phyloP scores from a whole-genome alignment of 1,140 invertebrate genomes.

The Lepidotrigona ventralis region DNA sequence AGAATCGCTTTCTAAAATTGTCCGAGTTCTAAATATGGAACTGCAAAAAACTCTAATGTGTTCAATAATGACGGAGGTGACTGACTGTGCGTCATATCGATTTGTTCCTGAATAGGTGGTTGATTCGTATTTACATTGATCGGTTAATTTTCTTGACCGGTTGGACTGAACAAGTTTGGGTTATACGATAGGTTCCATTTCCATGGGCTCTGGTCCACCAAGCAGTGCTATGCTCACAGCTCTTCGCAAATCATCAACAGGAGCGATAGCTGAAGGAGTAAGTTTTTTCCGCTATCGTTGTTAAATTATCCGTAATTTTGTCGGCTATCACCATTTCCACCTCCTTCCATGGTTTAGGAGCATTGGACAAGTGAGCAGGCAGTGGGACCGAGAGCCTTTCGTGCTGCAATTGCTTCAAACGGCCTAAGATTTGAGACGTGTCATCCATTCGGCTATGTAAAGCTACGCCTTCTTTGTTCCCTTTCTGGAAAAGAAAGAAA shows the following conservation, averaged over 20 bases:
- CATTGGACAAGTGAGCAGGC: constrained; percentile 87
- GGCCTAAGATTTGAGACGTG: constrained; percentile 87
- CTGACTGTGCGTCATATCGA: constrained; percentile 71
- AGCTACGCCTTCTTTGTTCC: constrained; percentile 81
- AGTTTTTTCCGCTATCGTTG: no score
- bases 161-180: constrained; percentile 67
- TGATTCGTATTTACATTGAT: constrained; percentile 63
- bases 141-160: constrained; percentile 61
- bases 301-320: no score
- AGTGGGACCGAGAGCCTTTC: constrained; percentile 89
- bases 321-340: no score
- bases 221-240: no score
- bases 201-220: no score
- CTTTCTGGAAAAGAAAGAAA: constrained; percentile 75
- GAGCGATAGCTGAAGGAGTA: no score
- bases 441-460: constrained; percentile 87
- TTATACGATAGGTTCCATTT: constrained; percentile 76
- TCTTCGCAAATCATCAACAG: no score
- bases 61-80: no score
- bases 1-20: constrained; percentile 86
- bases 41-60: constrained; percentile 72
- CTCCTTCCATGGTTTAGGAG: constrained; percentile 86
- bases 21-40: constrained; percentile 84
- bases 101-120: constrained; percentile 73
- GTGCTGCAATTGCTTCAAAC: constrained; percentile 89